These are phyloP conservation scores for Peromyscus polionotus DNA, from an alignment of 2,113 vertebrate genomes.

Conservation along the genomic window DNA sequence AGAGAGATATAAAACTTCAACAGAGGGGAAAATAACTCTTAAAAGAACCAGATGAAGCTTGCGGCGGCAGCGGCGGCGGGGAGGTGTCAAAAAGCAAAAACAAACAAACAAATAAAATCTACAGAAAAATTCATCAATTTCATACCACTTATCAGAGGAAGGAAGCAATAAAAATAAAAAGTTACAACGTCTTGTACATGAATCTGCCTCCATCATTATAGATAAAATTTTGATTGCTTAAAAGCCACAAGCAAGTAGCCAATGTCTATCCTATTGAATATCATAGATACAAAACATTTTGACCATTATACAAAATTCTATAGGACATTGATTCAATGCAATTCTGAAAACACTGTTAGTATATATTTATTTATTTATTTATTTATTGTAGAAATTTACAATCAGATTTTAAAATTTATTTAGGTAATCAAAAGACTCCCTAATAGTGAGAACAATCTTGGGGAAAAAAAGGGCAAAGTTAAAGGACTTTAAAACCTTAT, in stretches of 20 bases:
- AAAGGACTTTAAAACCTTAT: background rate
- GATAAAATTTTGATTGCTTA: background rate
- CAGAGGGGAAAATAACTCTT: background rate
- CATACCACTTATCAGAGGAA: background rate
- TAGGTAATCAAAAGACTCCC: background rate
- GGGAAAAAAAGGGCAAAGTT: background rate
- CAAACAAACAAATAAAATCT: background rate
- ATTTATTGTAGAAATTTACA: background rate
- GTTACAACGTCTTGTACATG: too few relatives aligned
- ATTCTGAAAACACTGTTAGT: background rate
- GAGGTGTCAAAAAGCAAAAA: background rate
- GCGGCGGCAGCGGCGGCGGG: too few relatives aligned
- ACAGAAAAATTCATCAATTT: background rate
- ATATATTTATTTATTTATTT: background rate
- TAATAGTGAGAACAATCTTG: background rate
- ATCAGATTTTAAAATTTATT: background rate
- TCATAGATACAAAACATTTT: background rate
- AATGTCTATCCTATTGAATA: background rate
- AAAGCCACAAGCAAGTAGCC: background rate
- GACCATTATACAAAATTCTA: background rate
- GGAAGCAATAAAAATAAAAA: background rate
- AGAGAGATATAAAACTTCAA: conserved; percentile 12
- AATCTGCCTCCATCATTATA: background rate
- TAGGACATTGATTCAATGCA: background rate
- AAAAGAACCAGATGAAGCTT: background rate